phyloP scores from a whole-genome alignment of 1,140 invertebrate genomes.

The Macrocentrus cingulum region DNA sequence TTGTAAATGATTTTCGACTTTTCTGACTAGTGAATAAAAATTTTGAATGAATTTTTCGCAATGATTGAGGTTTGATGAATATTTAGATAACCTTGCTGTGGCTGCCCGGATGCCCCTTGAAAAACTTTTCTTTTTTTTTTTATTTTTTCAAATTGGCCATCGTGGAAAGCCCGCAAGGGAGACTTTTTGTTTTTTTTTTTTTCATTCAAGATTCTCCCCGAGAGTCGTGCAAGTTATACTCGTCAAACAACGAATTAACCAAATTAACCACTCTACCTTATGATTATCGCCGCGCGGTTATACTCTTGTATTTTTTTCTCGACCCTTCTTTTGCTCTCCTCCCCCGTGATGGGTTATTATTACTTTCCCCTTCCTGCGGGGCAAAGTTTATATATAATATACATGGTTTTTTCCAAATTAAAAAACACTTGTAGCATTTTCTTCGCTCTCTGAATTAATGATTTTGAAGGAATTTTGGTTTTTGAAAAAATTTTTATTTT shows the following conservation, averaged over 20 bases:
- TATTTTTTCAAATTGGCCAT: not conserved
- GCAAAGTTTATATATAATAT: too few species aligned
- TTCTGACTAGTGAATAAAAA: not conserved
- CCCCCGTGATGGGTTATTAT: slow-evolving; percentile 17
- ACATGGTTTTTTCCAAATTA: too few species aligned
- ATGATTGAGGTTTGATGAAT: too few species aligned
- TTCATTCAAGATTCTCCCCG: slow-evolving; percentile 14
- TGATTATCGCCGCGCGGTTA: slow-evolving; percentile 54
- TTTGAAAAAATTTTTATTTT: too few species aligned
- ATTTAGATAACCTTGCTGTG: not conserved
- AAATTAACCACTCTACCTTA: slow-evolving; percentile 22
- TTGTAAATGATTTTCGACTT: too few species aligned
- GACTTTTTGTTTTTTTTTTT: slow-evolving; percentile 9
- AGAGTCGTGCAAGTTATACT: slow-evolving; percentile 41
- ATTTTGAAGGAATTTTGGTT: too few species aligned
- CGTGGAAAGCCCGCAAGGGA: not conserved
- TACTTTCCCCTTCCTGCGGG: slow-evolving; percentile 8
- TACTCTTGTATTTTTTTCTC: slow-evolving; percentile 29
- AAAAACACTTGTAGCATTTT: too few species aligned
- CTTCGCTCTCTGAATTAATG: too few species aligned
- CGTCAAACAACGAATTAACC: slow-evolving; percentile 57
- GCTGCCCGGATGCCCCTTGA: not conserved
- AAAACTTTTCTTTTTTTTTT: too few species aligned
- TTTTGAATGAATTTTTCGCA: slow-evolving; percentile 24
- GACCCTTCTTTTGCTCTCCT: slow-evolving; percentile 39